Percentiles rank a stretch among this genome's conserved stretches.
These are phyloP conservation scores for Torymus auratus DNA, from an alignment of 2,888 invertebrate species.

Conservation along the genomic window DNA sequence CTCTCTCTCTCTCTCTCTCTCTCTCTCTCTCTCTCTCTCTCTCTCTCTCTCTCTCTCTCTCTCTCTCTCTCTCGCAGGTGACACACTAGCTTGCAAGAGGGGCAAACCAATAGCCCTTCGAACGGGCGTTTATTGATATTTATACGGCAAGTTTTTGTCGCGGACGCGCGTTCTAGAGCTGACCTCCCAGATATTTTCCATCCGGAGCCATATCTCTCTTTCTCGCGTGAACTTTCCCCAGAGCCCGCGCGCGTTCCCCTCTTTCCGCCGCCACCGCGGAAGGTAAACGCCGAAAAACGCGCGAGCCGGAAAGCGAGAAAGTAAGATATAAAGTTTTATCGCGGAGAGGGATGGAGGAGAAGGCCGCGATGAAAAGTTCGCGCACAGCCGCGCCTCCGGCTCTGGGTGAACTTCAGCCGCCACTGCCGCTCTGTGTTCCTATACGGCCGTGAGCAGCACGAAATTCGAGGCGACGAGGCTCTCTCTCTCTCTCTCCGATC, in stretches of 20 bases:
- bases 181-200: constrained; percentile 45
- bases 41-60: no score
- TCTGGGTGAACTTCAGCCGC: neutral
- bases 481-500: neutral
- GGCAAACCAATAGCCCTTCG: constrained; percentile 38
- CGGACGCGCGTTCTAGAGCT: neutral
- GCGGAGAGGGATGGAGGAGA: neutral
- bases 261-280: neutral
- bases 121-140: constrained; percentile 62
- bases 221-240: constrained; percentile 21
- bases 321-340: constrained; percentile 54
- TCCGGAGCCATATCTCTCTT: constrained; percentile 29
- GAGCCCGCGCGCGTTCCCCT: neutral
- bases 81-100: no score
- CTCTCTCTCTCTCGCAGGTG: no score
- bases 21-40: no score
- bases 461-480: neutral
- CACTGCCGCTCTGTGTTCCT: neutral
- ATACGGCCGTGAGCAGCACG: neutral
- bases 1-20: no score
- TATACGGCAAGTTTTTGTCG: constrained; percentile 58
- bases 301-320: constrained; percentile 41
- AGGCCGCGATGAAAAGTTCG: constrained; percentile 34
- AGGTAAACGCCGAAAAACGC: constrained; percentile 39
- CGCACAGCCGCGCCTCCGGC: neutral